Percentiles rank a stretch among this genome's conserved stretches.
These are phyloP conservation scores for Horisme vitalbata DNA, from an alignment of 2,888 invertebrate species.

Conservation along the genomic window DNA sequence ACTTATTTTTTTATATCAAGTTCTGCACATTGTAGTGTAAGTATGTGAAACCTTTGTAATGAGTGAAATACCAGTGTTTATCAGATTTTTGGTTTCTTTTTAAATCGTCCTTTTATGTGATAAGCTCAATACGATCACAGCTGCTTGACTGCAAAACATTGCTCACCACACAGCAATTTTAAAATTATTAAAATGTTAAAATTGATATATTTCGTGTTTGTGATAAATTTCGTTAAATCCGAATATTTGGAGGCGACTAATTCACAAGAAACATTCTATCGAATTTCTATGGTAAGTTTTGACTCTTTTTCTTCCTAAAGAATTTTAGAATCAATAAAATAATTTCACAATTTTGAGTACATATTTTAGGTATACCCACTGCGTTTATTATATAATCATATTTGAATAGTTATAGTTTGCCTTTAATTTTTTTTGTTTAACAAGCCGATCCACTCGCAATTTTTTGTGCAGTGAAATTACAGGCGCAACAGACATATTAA, in stretches of 20 bases:
- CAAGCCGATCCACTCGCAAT: no score
- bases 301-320: conserved; percentile 1
- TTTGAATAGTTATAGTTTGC: no score
- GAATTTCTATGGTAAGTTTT: conserved; percentile 63
- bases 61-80: not conserved
- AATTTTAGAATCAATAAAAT: not conserved
- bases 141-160: conserved; percentile 3
- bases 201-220: not conserved
- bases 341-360: not conserved
- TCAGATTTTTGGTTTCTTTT: conserved; percentile 1
- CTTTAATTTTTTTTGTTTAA: no score
- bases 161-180: not conserved
- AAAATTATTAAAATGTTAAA: conserved; percentile 3
- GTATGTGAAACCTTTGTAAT: conserved; percentile 8
- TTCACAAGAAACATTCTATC: conserved; percentile 40
- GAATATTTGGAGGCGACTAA: not conserved
- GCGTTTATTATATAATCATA: no score
- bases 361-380: no score
- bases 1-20: conserved; percentile 22
- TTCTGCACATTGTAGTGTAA: not conserved
- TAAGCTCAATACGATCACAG: conserved; percentile 1
- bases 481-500: no score
- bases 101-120: not conserved
- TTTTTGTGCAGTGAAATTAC: no score
- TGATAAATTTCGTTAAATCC: not conserved